Conservation (phyloP, 1,140 invertebrate species). For the Aphis gossypii region DNA sequence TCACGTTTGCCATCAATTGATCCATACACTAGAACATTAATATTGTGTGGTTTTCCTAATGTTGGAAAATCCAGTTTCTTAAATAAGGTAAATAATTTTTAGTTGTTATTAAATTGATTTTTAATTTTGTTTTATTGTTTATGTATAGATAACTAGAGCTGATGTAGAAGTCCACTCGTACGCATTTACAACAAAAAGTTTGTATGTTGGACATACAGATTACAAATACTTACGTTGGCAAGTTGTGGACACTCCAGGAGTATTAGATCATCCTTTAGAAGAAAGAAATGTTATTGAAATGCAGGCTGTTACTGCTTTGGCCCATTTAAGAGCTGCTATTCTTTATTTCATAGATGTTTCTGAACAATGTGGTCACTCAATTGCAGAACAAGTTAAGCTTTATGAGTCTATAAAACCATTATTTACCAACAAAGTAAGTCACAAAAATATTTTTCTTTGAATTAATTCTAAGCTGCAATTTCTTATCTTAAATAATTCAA, state of each 20-base stretch:
- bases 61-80: constrained; percentile 99
- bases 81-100: constrained; percentile 78
- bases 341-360: constrained; percentile 95
- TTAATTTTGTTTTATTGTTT: background rate
- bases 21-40: constrained; percentile 95
- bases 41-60: constrained; percentile 99
- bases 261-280: constrained; percentile 96
- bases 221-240: constrained; percentile 97
- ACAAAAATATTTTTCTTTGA: background rate
- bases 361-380: constrained; percentile 93
- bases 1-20: constrained; percentile 98
- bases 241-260: constrained; percentile 98
- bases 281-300: constrained; percentile 99
- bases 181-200: constrained; percentile 98
- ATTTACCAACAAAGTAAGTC: constrained; percentile 85
- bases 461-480: background rate
- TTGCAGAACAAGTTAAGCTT: constrained; percentile 88
- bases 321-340: constrained; percentile 92
- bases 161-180: constrained; percentile 99
- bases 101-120: constrained; percentile 21
- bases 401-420: constrained; percentile 96
- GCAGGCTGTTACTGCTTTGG: constrained; percentile 98
- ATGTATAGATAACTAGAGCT: constrained; percentile 87
- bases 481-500: background rate
- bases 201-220: constrained; percentile 98